Conservation (phyloP, 2,888 invertebrate genomes). For the Scaptomyza parva region DNA sequence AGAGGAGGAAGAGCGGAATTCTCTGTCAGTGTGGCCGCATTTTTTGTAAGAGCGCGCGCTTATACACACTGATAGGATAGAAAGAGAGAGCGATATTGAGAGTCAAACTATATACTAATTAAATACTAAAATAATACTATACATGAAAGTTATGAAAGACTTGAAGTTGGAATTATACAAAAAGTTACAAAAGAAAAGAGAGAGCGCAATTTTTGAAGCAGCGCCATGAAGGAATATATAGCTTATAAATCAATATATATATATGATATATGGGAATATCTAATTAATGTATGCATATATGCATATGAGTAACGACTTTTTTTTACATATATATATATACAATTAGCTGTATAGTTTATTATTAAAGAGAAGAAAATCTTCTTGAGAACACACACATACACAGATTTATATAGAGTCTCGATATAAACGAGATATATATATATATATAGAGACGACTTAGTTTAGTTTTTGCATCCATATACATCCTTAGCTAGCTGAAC, state of each 20-base stretch:
- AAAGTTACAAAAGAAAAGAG: not conserved
- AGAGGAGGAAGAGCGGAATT: not conserved
- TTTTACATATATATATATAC: conserved; percentile 6
- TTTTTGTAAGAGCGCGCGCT: not conserved
- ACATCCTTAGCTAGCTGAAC: conserved; percentile 12
- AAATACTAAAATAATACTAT: too few species aligned
- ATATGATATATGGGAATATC: conserved; percentile 1
- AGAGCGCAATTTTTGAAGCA: conserved; percentile 26
- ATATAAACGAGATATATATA: conserved; percentile 18
- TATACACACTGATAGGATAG: not conserved
- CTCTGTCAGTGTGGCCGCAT: not conserved
- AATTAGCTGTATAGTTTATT: conserved; percentile 23
- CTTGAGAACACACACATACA: not conserved
- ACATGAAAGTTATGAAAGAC: not conserved
- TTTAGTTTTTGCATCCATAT: conserved; percentile 1
- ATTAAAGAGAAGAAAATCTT: too few species aligned
- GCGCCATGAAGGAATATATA: conserved; percentile 27
- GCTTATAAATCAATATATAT: not conserved
- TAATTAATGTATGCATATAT: conserved; percentile 7
- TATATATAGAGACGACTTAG: not conserved
- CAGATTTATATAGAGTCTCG: not conserved
- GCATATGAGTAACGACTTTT: conserved; percentile 7
- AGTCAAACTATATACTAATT: conserved; percentile 1
- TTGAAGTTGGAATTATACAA: not conserved
- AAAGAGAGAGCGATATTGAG: not conserved